Evolutionary conservation across 2,888 invertebrate genomes (phyloP), one percentile per base, ranked within the genome.

Genomic region (Melanostoma mellinum): DNA sequence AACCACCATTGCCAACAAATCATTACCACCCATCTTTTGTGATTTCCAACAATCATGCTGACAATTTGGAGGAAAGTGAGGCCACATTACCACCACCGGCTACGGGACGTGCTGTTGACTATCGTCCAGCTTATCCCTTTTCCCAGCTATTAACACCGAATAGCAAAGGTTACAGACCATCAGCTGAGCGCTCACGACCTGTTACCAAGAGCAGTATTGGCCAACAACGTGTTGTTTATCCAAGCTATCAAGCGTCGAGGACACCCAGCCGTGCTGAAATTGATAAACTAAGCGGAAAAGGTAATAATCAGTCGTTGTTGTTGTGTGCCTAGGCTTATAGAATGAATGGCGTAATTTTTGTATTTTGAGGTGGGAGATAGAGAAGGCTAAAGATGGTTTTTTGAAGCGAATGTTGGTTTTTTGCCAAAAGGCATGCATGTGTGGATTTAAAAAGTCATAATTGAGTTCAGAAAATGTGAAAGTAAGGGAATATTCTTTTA

Each of bases 71-170:
- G 8, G 72, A 72, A 65, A 63, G 30, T 53, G 76, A 44, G 36
- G 46, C 50, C n/a, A 53, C 73, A 73, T 60, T 69, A 78, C 53
- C 69, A 68, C 58, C 85, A 65, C 48, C 85, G 60, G 69, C 86
- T 46, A 89, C 89, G 4, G 91, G 91, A 72, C 91, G 91, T 38
- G 89, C 91, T 40, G 88, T 89, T 30, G 89, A 90, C 85, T 88
- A 89, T 86, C 88, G 87, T 40, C 87, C 88, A 32, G 87, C 86
- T n/a, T 90, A 89, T 88, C 89, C 89, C 10, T 90, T 90, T 85
- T 88, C 89, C 5, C 90, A 89, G 86, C 86, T 90, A 48, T 87
- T 90, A 85, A 81, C 77, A 72, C 74, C 76, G 65, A 72, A 76
- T 48, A 82, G 60, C 55, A 88, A 89, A 50, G 68, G 75, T 78